phyloP scores from a whole-genome alignment of 2,113 vertebrate species.

The Tachuris rubrigastra region DNA sequence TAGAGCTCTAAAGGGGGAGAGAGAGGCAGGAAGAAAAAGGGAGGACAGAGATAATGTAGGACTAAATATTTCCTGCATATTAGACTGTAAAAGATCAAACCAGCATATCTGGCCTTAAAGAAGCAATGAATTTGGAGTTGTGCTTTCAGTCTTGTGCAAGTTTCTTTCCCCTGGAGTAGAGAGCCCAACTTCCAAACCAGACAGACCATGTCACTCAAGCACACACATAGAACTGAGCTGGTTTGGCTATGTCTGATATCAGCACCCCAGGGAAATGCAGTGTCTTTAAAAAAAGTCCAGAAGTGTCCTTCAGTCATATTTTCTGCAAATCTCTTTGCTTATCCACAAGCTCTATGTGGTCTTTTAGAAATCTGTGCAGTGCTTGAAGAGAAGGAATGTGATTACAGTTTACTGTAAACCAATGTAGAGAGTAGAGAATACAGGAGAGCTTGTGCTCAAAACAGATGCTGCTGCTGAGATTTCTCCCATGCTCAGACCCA shows the following conservation, averaged over 20 bases:
- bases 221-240: neutral
- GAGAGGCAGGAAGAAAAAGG: neutral
- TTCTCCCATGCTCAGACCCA: neutral
- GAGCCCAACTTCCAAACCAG: neutral
- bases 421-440: neutral
- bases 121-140: neutral
- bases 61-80: neutral
- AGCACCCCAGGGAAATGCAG: neutral
- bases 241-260: fast-evolving
- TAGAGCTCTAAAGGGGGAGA: neutral
- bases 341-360: neutral
- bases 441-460: neutral
- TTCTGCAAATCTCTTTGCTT: neutral
- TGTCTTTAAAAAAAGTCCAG: neutral
- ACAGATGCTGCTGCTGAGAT: neutral
- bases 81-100: neutral
- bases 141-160: neutral
- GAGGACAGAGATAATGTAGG: neutral
- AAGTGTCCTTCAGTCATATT: neutral
- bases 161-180: neutral
- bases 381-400: neutral
- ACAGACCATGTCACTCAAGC: neutral
- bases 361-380: neutral
- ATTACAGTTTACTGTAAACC: neutral
- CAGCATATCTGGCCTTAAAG: neutral